phyloP scores from a whole-genome alignment of 2,797 vertebrate genomes.

The Rachycentron canadum region DNA sequence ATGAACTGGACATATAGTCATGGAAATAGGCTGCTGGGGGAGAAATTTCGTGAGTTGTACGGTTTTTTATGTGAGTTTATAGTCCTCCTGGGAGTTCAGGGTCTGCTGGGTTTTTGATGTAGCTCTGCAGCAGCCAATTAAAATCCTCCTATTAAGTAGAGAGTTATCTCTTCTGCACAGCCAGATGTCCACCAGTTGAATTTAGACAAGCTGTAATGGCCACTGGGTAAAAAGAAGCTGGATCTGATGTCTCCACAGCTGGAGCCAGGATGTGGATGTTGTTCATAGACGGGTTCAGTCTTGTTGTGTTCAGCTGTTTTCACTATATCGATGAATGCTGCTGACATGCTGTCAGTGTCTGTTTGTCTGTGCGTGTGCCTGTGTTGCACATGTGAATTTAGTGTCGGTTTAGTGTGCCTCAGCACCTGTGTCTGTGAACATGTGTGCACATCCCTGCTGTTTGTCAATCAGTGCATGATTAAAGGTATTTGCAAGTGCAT shows the following conservation, averaged over 20 bases:
- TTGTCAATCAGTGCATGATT: conserved; percentile 43
- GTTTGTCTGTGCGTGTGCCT: conserved; percentile 3
- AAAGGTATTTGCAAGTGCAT: conserved; percentile 52
- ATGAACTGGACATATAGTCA: conserved; percentile 65
- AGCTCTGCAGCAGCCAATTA: conserved; percentile 78
- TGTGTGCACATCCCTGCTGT: conserved; percentile 41
- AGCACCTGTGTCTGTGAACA: conserved; percentile 37
- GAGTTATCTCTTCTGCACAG: conserved; percentile 76
- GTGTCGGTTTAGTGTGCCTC: conserved; percentile 31
- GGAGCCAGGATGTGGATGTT: conserved; percentile 65
- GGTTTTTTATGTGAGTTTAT: conserved; percentile 60
- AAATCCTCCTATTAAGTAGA: conserved; percentile 75
- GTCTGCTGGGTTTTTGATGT: conserved; percentile 81
- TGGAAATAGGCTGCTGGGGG: conserved; percentile 58
- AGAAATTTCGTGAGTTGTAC: conserved; percentile 41
- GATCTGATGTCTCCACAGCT: conserved; percentile 69
- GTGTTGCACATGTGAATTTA: conserved; percentile 25
- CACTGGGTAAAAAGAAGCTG: conserved; percentile 66
- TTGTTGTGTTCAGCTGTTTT: conserved; percentile 32
- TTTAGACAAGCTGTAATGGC: conserved; percentile 72
- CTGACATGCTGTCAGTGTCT: conserved; percentile 21
- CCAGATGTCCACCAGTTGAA: conserved; percentile 82
- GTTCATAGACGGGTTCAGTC: conserved; percentile 39
- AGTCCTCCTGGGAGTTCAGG: conserved; percentile 72
- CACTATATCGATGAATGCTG: conserved; percentile 24